Evolutionary conservation across 2,797 vertebrate species (phyloP).

Genomic region (Myiothlypis chrysogaster): DNA sequence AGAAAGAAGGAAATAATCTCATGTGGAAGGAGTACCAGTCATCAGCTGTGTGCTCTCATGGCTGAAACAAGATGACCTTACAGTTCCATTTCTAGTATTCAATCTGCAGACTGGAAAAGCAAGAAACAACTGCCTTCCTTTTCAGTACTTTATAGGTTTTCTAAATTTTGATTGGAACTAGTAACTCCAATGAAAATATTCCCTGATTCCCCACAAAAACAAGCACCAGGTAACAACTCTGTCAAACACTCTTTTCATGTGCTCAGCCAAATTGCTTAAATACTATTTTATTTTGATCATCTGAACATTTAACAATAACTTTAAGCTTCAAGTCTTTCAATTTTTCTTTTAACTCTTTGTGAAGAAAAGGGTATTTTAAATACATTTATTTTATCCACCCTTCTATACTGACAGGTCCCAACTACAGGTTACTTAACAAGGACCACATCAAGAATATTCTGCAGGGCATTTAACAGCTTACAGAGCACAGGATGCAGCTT

Average conservation of each 20-base stretch:
- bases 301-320: not conserved
- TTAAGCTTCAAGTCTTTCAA: not conserved
- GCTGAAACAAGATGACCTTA: not conserved
- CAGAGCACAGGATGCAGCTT: rapidly evolving
- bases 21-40: not conserved
- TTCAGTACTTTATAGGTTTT: not conserved
- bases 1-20: not conserved
- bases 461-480: not conserved
- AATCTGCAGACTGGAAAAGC: not conserved
- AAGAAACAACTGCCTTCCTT: not conserved
- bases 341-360: not conserved
- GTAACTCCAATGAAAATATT: not conserved
- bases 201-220: not conserved
- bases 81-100: not conserved
- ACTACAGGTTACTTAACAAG: not conserved
- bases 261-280: not conserved
- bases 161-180: not conserved
- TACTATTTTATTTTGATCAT: not conserved
- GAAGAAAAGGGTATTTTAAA: not conserved
- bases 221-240: not conserved
- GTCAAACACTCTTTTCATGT: not conserved
- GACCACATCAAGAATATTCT: not conserved
- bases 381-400: not conserved
- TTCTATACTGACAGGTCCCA: not conserved
- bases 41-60: not conserved